Evolutionary conservation across 2,888 invertebrate genomes (phyloP).

Genomic region (Pseudococcus longispinus): DNA sequence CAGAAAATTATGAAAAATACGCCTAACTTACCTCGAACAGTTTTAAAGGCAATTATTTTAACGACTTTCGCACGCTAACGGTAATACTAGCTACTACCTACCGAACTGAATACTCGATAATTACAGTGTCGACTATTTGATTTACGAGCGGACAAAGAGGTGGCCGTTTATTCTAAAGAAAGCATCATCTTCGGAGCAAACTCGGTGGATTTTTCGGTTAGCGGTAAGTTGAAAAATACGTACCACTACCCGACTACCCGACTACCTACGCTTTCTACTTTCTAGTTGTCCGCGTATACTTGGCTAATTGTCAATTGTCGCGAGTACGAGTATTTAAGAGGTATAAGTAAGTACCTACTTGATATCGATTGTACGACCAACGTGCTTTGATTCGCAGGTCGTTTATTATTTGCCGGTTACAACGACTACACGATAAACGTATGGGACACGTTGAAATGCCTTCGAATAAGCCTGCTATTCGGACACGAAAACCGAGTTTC

Average conservation of each 20-base stretch:
- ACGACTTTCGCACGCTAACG: not conserved
- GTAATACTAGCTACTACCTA: not conserved
- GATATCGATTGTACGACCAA: no score
- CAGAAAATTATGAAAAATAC: no score
- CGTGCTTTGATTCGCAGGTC: conserved; percentile 67
- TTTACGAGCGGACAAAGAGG: conserved; percentile 95
- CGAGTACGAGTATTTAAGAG: no score
- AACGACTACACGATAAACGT: conserved; percentile 98
- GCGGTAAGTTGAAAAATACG: conserved; percentile 70
- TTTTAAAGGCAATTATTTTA: no score
- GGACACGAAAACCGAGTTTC: conserved; percentile 97
- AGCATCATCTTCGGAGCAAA: conserved; percentile 98
- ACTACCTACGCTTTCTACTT: no score
- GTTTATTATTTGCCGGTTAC: conserved; percentile 96
- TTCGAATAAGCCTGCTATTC: conserved; percentile 86
- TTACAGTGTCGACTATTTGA: conserved; percentile 92
- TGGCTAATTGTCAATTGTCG: no score
- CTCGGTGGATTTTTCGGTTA: conserved; percentile 96
- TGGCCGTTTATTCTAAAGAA: conserved; percentile 94
- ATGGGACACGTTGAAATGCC: conserved; percentile 97
- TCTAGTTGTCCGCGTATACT: no score
- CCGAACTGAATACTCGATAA: not conserved
- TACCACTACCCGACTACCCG: not conserved
- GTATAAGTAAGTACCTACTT: not conserved
- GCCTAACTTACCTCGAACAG: no score